phyloP scores from a whole-genome alignment of 2,888 invertebrate genomes.

The Catocala nupta region DNA sequence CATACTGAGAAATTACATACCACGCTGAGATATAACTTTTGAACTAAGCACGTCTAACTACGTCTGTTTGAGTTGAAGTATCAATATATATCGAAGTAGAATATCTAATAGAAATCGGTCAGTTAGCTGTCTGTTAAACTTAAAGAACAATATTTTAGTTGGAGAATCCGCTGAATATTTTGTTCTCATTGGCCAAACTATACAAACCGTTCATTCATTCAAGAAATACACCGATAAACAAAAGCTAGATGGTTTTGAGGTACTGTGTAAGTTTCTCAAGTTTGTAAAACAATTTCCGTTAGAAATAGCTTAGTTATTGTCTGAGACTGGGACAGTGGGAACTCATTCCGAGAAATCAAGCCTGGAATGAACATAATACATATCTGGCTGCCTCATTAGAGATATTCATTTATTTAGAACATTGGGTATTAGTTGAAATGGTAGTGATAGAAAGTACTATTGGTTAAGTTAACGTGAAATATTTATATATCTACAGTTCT shows the following conservation, averaged over 20 bases:
- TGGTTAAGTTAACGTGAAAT: no score
- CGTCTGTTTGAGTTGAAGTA: slow-evolving; percentile 12
- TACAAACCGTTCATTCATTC: background rate
- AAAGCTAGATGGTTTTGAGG: no score
- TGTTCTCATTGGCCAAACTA: background rate
- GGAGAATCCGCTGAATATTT: background rate
- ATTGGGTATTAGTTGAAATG: no score
- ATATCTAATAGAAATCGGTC: slow-evolving; percentile 11
- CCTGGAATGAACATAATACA: slow-evolving; percentile 2
- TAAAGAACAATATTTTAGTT: slow-evolving; percentile 8
- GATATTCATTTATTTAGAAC: no score
- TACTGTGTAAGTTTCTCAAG: no score
- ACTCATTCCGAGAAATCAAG: background rate
- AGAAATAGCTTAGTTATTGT: no score
- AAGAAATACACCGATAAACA: no score
- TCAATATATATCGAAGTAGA: slow-evolving; percentile 8
- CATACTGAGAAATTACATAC: background rate
- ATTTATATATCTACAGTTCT: no score
- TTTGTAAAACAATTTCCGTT: no score
- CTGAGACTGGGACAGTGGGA: no score
- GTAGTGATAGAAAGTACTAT: no score
- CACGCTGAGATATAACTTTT: background rate
- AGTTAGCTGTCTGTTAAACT: slow-evolving; percentile 11
- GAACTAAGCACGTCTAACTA: slow-evolving; percentile 3
- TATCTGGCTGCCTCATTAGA: background rate